Evolutionary conservation across 2,888 invertebrate species (phyloP).

Genomic region (Agrochola macilenta): DNA sequence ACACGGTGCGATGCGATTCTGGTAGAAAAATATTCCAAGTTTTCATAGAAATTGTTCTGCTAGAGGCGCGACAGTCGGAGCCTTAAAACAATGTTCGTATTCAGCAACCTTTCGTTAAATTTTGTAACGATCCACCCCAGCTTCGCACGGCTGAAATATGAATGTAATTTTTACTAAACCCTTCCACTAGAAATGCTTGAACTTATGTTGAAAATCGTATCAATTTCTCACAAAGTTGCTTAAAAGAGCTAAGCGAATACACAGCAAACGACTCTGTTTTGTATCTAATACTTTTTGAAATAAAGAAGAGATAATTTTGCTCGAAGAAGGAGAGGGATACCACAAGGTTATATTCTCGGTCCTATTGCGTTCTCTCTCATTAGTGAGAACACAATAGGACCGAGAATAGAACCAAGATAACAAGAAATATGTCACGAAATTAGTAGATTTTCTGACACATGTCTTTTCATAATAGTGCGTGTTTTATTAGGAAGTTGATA

Average conservation of each 20-base stretch:
- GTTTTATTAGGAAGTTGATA: slow-evolving; percentile 16
- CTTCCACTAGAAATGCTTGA: not conserved
- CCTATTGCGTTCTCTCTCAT: not conserved
- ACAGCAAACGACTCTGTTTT: not conserved
- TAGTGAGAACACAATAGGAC: not conserved
- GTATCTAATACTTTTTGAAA: not conserved
- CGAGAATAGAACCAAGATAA: not conserved
- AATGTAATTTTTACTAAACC: not conserved
- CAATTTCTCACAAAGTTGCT: not conserved
- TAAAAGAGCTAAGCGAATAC: not conserved
- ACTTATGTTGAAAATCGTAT: not conserved
- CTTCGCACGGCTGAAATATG: not conserved
- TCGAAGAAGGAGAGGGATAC: not conserved
- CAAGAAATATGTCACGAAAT: not conserved
- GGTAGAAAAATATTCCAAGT: too few species aligned
- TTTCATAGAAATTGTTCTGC: too few species aligned
- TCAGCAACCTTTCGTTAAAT: not conserved
- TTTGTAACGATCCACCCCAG: not conserved
- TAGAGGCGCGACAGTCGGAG: too few species aligned
- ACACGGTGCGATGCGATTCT: too few species aligned
- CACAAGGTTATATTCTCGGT: slow-evolving; percentile 8
- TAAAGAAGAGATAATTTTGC: not conserved
- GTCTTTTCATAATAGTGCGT: not conserved
- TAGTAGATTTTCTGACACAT: not conserved
- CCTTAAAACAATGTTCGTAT: not conserved